phyloP scores from a whole-genome alignment of 2,113 vertebrate species.

The Gnathonemus longibarbis region DNA sequence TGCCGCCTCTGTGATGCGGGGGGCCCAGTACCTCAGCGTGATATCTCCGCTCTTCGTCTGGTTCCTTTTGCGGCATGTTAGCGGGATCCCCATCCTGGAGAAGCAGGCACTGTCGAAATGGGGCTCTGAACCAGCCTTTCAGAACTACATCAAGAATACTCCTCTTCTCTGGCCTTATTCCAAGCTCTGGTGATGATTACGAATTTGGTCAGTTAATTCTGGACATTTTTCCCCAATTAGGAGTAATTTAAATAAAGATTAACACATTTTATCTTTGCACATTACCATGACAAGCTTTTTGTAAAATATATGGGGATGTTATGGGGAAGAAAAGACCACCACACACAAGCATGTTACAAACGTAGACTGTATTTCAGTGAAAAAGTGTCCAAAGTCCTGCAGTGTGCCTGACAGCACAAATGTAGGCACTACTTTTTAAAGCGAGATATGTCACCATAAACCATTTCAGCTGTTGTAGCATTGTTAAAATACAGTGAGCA shows the following conservation, averaged over 20 bases:
- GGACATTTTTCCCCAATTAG: too few relatives aligned
- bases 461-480: neutral
- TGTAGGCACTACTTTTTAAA: neutral
- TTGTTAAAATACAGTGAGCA: neutral
- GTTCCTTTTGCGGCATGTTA: constrained; percentile 64
- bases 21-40: constrained; percentile 55
- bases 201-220: neutral
- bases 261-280: neutral
- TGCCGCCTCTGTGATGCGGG: constrained; percentile 60
- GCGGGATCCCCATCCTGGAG: constrained; percentile 68
- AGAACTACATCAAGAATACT: constrained; percentile 59
- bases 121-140: constrained; percentile 57
- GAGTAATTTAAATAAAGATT: neutral
- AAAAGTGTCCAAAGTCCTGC: neutral
- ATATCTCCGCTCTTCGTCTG: constrained; percentile 64
- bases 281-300: neutral
- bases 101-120: constrained; percentile 59
- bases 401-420: neutral
- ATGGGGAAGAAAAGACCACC: neutral
- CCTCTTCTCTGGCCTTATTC: constrained; percentile 64
- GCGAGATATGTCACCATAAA: neutral
- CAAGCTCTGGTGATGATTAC: constrained; percentile 26
- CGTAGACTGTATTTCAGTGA: constrained; percentile 15
- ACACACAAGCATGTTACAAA: neutral
- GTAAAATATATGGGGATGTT: neutral